These are phyloP conservation scores for Hippocampus kuda DNA, from an alignment of 2,797 vertebrate species.

Conservation along the genomic window DNA sequence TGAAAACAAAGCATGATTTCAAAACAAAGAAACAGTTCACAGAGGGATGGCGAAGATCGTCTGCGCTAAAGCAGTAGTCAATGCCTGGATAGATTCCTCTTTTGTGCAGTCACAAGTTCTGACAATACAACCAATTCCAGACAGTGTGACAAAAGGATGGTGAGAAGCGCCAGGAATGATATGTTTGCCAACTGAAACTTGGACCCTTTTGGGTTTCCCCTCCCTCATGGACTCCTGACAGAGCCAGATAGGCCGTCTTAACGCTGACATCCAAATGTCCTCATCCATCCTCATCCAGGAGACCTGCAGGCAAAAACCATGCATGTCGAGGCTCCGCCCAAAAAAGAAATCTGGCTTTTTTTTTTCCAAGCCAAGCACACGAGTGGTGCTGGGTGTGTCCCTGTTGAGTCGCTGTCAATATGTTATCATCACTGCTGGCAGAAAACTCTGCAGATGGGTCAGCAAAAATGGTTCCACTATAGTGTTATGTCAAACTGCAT, in stretches of 20 bases:
- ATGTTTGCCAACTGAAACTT: conserved; percentile 42
- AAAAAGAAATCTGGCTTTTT: conserved; percentile 42
- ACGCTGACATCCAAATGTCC: conserved; percentile 64
- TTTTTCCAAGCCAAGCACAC: conserved; percentile 31
- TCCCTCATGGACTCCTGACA: conserved; percentile 46
- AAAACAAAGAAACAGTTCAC: neutral
- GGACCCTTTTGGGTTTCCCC: conserved; percentile 33
- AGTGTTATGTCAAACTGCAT: conserved; percentile 38
- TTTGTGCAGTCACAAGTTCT: conserved; percentile 13
- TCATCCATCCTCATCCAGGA: conserved; percentile 66
- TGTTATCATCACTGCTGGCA: conserved; percentile 63
- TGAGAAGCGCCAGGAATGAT: conserved; percentile 32
- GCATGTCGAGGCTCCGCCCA: conserved; percentile 50
- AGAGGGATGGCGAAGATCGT: neutral
- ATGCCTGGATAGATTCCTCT: conserved; percentile 4
- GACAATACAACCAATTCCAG: conserved; percentile 24
- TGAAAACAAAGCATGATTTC: conserved; percentile 26
- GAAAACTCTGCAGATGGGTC: conserved; percentile 51
- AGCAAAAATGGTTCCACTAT: conserved; percentile 49
- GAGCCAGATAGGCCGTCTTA: conserved; percentile 53
- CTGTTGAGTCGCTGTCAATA: conserved; percentile 58
- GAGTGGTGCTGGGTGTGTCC: conserved; percentile 40
- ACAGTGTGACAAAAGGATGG: conserved; percentile 29
- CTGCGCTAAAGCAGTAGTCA: neutral
- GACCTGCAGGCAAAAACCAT: conserved; percentile 48